A percentile compares a stretch with the other conserved stretches of the same genome.
phyloP scores from a whole-genome alignment of 2,797 vertebrate species.

The Vipera latastei region DNA sequence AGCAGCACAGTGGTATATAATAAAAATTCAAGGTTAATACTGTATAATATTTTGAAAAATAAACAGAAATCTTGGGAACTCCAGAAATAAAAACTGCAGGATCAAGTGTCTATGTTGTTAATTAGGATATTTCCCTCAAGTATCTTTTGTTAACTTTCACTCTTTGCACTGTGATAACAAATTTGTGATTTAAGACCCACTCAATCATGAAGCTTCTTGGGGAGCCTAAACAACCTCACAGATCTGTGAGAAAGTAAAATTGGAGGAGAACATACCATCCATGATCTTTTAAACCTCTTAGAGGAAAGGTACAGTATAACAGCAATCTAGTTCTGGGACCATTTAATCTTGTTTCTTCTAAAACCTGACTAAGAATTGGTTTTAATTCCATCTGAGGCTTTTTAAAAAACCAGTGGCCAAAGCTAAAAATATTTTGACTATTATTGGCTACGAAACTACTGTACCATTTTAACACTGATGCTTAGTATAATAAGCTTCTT shows the following conservation, averaged over 20 bases:
- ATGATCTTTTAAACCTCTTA: too few relatives aligned
- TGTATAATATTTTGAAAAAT: not conserved
- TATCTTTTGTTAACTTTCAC: not conserved
- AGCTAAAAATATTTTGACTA: too few relatives aligned
- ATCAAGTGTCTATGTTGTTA: not conserved
- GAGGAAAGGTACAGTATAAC: too few relatives aligned
- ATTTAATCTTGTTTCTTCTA: too few relatives aligned
- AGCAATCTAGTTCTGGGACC: too few relatives aligned
- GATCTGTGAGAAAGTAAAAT: not conserved
- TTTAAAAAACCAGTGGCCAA: too few relatives aligned
- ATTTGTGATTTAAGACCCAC: not conserved
- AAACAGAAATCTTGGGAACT: not conserved
- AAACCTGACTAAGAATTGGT: too few relatives aligned
- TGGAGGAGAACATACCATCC: not conserved
- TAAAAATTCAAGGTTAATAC: not conserved
- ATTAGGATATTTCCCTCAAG: not conserved
- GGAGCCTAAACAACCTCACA: not conserved
- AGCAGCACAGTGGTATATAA: not conserved
- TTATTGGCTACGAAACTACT: too few relatives aligned
- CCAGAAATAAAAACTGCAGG: not conserved
- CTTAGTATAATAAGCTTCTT: too few relatives aligned
- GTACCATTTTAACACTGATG: too few relatives aligned
- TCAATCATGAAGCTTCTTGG: not conserved
- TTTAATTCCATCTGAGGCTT: too few relatives aligned
- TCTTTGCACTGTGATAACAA: not conserved